Conservation (phyloP, 2,888 invertebrate species). For the Athrips mouffetella region DNA sequence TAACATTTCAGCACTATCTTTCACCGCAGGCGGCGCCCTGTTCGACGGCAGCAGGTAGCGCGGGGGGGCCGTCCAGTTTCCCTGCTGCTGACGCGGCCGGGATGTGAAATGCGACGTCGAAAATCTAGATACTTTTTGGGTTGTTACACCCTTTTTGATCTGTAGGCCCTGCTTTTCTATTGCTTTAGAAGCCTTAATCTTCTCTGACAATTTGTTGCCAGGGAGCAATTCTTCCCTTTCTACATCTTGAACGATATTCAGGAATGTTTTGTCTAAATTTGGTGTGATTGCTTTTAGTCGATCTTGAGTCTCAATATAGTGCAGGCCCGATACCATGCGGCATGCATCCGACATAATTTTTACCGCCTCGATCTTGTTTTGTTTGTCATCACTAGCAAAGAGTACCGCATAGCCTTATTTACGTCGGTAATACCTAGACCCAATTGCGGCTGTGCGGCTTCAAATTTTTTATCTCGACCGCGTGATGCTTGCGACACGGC, state of each 20-base stretch:
- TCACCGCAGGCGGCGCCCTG: not conserved
- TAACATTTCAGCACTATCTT: too few species aligned
- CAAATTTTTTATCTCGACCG: slow-evolving; percentile 1
- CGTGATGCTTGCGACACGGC: not conserved
- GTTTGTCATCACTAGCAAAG: too few species aligned
- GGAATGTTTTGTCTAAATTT: slow-evolving; percentile 13
- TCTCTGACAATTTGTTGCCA: slow-evolving; percentile 19
- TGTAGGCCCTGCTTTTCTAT: slow-evolving; percentile 21
- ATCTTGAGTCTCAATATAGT: slow-evolving; percentile 8
- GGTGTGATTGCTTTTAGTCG: slow-evolving; percentile 16
- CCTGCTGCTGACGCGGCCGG: not conserved
- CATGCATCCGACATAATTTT: slow-evolving; percentile 16
- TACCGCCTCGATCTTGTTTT: not conserved
- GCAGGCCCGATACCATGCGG: slow-evolving; percentile 18
- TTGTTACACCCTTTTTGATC: slow-evolving; percentile 15
- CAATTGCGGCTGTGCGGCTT: not conserved
- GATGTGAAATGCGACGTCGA: not conserved
- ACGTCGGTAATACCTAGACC: slow-evolving; percentile 2
- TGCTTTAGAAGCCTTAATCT: slow-evolving; percentile 22
- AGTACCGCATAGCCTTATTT: not conserved
- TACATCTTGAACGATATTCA: slow-evolving; percentile 13
- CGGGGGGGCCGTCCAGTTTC: slow-evolving; percentile 8
- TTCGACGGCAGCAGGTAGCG: not conserved
- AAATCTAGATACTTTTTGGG: not conserved
- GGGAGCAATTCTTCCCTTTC: slow-evolving; percentile 21